Evolutionary conservation across 2,797 vertebrate genomes (phyloP).

Genomic region (Anas bahamensis): DNA sequence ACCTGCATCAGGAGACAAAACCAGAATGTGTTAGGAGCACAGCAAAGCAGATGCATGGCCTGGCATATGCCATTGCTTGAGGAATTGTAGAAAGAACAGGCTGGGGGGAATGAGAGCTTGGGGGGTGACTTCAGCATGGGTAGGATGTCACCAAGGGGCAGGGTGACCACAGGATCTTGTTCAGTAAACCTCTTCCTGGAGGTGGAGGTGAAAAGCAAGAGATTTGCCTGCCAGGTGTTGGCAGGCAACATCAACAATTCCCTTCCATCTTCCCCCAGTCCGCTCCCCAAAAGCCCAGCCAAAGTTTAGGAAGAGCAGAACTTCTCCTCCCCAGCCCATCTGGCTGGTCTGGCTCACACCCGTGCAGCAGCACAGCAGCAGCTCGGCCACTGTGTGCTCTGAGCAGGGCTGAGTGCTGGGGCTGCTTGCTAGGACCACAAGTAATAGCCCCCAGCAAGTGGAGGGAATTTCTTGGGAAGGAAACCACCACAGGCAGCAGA

Average conservation of each 20-base stretch:
- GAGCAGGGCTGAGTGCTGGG: neutral
- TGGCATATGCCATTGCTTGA: neutral
- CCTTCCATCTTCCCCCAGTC: neutral
- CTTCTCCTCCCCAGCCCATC: neutral
- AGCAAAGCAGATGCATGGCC: neutral
- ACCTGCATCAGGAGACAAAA: conserved; percentile 69
- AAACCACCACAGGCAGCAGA: neutral
- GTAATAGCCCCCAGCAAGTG: accelerated
- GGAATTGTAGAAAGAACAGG: neutral
- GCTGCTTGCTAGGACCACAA: neutral
- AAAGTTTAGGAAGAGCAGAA: neutral
- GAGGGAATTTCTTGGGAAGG: neutral
- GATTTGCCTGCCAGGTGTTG: neutral
- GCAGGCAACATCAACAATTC: neutral
- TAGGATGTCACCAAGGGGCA: neutral
- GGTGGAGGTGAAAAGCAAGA: neutral
- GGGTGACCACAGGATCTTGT: neutral
- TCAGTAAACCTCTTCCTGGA: neutral
- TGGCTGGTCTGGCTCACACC: neutral
- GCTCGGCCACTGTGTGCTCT: neutral
- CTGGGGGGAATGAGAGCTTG: neutral
- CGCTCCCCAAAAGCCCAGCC: neutral
- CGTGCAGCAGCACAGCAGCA: neutral
- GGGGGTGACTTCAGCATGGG: neutral
- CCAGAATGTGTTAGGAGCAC: accelerated